Percentiles rank a stretch among this genome's conserved stretches.
Evolutionary conservation across 1,140 invertebrate species (phyloP).

Genomic region (Drosophila nigrodunni): DNA sequence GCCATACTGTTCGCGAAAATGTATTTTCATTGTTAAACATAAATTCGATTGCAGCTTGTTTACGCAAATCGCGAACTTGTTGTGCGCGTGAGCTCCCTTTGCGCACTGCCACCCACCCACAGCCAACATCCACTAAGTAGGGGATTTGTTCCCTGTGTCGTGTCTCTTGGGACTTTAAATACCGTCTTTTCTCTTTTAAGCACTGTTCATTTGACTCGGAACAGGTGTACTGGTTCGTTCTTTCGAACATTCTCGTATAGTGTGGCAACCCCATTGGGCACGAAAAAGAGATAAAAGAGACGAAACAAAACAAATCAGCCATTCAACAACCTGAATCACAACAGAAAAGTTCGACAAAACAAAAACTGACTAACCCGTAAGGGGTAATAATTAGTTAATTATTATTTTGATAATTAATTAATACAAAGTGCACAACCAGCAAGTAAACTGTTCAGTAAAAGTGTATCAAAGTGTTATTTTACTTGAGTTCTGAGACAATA

Average conservation of each 20-base stretch:
- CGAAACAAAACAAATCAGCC: slow-evolving; percentile 54
- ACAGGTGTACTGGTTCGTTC: no score
- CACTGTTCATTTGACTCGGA: no score
- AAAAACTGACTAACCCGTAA: slow-evolving; percentile 24
- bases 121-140: neutral
- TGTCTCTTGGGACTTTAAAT: no score
- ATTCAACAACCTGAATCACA: slow-evolving; percentile 62
- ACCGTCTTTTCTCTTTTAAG: no score
- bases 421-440: slow-evolving; percentile 12
- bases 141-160: no score
- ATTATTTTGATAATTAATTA: slow-evolving; percentile 29
- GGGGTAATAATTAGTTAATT: slow-evolving; percentile 31
- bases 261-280: slow-evolving; percentile 13
- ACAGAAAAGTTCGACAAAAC: slow-evolving; percentile 52
- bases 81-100: slow-evolving; percentile 7
- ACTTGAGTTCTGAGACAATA: slow-evolving; percentile 40
- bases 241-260: no score
- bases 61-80: slow-evolving; percentile 16
- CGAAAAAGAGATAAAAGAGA: slow-evolving; percentile 46
- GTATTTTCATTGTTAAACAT: slow-evolving; percentile 78
- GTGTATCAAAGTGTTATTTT: slow-evolving; percentile 38
- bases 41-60: slow-evolving; percentile 15
- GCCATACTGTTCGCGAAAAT: slow-evolving; percentile 84
- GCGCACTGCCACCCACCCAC: slow-evolving; percentile 30
- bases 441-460: slow-evolving; percentile 9